A percentile compares a stretch with the other conserved stretches of the same genome.
phyloP scores from a whole-genome alignment of 2,797 vertebrate species.

The Coluber constrictor region DNA sequence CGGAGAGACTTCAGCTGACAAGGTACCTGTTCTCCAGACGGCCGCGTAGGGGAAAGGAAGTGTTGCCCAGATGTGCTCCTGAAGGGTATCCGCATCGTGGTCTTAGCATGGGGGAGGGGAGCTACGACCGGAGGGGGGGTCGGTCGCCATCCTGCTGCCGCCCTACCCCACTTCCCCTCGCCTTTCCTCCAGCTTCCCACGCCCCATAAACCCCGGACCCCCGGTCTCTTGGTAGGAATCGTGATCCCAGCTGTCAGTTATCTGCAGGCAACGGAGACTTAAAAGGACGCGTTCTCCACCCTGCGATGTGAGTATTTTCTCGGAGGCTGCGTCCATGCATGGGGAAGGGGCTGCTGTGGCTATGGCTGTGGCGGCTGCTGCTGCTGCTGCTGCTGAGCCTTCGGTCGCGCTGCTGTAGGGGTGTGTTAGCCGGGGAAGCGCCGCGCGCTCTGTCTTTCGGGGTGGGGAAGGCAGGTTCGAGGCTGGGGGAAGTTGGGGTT shows the following conservation, averaged over 20 bases:
- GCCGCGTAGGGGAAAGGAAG: slow-evolving; percentile 29
- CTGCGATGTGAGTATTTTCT: slow-evolving; percentile 80
- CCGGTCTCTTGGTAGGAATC: slow-evolving; percentile 61
- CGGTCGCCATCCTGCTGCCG: not conserved
- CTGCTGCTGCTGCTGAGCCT: not conserved
- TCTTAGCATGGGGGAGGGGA: slow-evolving; percentile 28
- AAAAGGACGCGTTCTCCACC: slow-evolving; percentile 87
- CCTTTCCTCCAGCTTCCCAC: not conserved
- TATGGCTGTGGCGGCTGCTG: not conserved
- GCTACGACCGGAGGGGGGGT: not conserved
- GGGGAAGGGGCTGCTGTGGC: slow-evolving; percentile 11
- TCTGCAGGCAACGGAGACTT: slow-evolving; percentile 58
- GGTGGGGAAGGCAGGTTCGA: not conserved
- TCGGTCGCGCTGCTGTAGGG: not conserved
- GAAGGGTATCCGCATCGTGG: slow-evolving; percentile 53
- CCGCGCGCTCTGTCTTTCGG: not conserved
- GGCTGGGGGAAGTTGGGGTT: not conserved
- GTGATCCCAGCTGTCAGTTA: slow-evolving; percentile 49
- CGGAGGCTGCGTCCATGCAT: not conserved
- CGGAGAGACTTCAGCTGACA: slow-evolving; percentile 28
- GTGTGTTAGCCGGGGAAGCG: not conserved
- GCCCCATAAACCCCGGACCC: slow-evolving; percentile 53
- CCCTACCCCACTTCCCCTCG: not conserved
- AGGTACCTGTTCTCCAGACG: slow-evolving; percentile 21
- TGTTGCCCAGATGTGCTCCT: slow-evolving; percentile 33